A percentile compares a stretch with the other conserved stretches of the same genome.
Conservation (phyloP, 2,113 vertebrate species). For the Synodontis membranacea region DNA sequence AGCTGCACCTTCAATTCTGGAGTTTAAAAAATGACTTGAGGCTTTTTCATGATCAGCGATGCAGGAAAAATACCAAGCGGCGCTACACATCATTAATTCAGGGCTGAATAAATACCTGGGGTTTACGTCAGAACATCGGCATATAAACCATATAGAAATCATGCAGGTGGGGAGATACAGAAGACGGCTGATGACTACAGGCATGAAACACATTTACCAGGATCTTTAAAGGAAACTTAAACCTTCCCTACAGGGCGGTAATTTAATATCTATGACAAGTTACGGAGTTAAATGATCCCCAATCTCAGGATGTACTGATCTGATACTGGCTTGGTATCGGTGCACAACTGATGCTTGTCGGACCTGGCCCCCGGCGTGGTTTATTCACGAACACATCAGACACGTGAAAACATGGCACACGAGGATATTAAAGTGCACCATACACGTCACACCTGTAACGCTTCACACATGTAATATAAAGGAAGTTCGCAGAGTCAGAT, state of each 20-base stretch:
- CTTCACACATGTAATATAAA: neutral
- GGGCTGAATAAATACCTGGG: conserved; percentile 10
- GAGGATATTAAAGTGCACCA: neutral
- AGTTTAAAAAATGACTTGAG: neutral
- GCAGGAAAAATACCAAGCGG: conserved; percentile 25
- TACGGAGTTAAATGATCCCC: neutral
- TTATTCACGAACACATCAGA: neutral
- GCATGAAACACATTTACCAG: neutral
- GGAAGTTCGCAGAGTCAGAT: neutral
- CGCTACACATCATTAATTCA: conserved; percentile 9
- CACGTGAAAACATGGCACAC: neutral
- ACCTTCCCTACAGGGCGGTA: neutral
- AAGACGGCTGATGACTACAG: neutral
- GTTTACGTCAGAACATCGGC: neutral
- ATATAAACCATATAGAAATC: neutral
- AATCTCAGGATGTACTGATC: neutral
- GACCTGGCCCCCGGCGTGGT: neutral
- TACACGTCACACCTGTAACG: neutral
- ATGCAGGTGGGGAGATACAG: neutral
- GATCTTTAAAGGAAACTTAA: neutral
- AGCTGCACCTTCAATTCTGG: neutral
- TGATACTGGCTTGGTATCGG: neutral
- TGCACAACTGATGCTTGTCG: neutral
- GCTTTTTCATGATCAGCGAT: neutral
- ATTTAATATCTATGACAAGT: neutral